Percentiles rank a stretch among this genome's conserved stretches.
phyloP scores from a whole-genome alignment of 1,140 invertebrate genomes.

The Platyscapa corneri region DNA sequence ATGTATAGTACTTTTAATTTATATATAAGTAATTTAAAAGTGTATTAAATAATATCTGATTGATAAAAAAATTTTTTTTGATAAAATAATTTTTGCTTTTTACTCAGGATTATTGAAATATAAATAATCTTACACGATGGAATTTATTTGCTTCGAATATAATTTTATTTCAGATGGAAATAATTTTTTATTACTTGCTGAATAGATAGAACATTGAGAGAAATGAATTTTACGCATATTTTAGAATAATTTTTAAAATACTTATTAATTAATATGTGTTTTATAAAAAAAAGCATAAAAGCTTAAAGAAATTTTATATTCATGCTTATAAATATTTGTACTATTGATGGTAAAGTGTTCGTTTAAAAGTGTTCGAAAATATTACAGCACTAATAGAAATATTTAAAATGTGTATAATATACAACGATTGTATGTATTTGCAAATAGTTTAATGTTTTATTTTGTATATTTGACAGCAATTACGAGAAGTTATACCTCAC shows the following conservation, averaged over 20 bases:
- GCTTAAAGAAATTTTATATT: neutral
- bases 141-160: too few species aligned
- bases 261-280: neutral
- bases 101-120: too few species aligned
- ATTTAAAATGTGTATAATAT: neutral
- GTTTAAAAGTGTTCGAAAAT: too few species aligned
- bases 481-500: constrained; percentile 91
- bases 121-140: too few species aligned
- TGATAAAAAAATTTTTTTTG: neutral
- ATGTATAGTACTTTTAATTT: neutral
- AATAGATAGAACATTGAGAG: neutral
- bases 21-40: neutral
- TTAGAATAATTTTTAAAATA: too few species aligned
- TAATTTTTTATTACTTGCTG: neutral
- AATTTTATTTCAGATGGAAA: neutral
- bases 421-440: neutral
- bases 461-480: constrained; percentile 75
- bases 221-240: neutral
- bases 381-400: neutral
- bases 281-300: neutral
- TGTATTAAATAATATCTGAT: neutral
- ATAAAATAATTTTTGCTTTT: neutral
- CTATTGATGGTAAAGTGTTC: too few species aligned
- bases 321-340: too few species aligned
- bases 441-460: neutral